These are phyloP conservation scores for Drosophila repletoides DNA, from an alignment of 1,140 invertebrate species.

Conservation along the genomic window DNA sequence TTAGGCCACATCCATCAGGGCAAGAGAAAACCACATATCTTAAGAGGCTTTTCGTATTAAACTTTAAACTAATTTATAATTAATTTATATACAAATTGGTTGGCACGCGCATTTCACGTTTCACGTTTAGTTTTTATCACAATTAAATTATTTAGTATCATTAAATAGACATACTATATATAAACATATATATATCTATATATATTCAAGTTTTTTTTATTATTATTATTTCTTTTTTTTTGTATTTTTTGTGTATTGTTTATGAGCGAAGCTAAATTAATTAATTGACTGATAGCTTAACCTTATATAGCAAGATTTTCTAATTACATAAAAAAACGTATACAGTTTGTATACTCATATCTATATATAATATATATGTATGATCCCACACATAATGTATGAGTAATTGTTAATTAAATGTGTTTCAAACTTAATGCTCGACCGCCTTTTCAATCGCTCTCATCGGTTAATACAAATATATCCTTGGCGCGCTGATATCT, in stretches of 20 bases:
- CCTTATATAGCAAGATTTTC: slow-evolving; percentile 71
- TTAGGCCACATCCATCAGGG: slow-evolving; percentile 52
- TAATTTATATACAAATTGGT: slow-evolving; percentile 62
- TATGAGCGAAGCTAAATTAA: slow-evolving; percentile 67
- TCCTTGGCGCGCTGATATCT: slow-evolving; percentile 82
- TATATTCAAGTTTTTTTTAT: slow-evolving; percentile 19
- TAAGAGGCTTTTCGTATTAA: slow-evolving; percentile 80
- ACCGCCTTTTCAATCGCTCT: slow-evolving; percentile 37
- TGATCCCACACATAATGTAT: slow-evolving; percentile 53
- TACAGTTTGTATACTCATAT: slow-evolving; percentile 31
- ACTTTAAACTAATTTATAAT: slow-evolving; percentile 61
- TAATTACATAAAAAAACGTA: slow-evolving; percentile 51
- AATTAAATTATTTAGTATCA: slow-evolving; percentile 48
- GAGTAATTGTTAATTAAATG: slow-evolving; percentile 78
- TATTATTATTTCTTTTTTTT: slow-evolving; percentile 35
- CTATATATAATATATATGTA: slow-evolving; percentile 50
- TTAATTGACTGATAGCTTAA: slow-evolving; percentile 79
- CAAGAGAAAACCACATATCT: slow-evolving; percentile 71
- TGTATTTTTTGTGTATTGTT: slow-evolving; percentile 37
- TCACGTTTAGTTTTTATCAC: slow-evolving; percentile 26
- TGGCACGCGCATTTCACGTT: slow-evolving; percentile 32
- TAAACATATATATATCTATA: not conserved
- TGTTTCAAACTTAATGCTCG: slow-evolving; percentile 60
- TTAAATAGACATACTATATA: slow-evolving; percentile 19
- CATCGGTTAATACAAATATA: slow-evolving; percentile 58